Conservation (phyloP, 2,888 invertebrate species). For the Drosophila kanekoi region DNA sequence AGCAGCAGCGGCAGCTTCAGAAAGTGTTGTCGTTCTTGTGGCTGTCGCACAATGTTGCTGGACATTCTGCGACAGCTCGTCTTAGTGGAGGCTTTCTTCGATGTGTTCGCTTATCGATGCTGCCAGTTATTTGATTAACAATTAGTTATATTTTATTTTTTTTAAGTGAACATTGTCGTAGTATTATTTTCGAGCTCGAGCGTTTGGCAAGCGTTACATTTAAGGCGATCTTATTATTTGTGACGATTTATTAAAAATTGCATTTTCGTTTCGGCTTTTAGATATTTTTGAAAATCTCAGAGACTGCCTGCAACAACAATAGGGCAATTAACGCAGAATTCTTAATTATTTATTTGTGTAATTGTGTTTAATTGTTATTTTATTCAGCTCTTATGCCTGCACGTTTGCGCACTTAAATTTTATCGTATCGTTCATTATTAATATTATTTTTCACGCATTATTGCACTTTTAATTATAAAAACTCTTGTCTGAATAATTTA, state of each 20-base stretch:
- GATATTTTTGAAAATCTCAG: constrained; percentile 17
- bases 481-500: constrained; percentile 3
- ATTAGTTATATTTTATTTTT: not conserved
- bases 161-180: constrained; percentile 6
- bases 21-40: constrained; percentile 31
- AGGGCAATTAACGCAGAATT: constrained; percentile 22
- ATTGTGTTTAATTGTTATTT: constrained; percentile 38
- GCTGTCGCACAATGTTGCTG: constrained; percentile 58
- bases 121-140: not conserved
- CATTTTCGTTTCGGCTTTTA: constrained; percentile 24
- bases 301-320: constrained; percentile 31
- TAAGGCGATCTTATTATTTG: constrained; percentile 56
- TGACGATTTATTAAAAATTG: constrained; percentile 22
- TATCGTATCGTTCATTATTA: not conserved
- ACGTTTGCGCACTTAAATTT: not conserved
- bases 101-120: not conserved
- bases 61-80: constrained; percentile 58
- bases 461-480: not conserved
- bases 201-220: constrained; percentile 38
- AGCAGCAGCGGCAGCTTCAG: constrained; percentile 36
- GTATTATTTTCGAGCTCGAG: constrained; percentile 3
- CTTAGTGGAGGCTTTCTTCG: constrained; percentile 4
- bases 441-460: not conserved
- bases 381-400: not conserved
- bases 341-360: constrained; percentile 12